Conservation (phyloP, 1,140 invertebrate genomes). For the Portunus trituberculatus region DNA sequence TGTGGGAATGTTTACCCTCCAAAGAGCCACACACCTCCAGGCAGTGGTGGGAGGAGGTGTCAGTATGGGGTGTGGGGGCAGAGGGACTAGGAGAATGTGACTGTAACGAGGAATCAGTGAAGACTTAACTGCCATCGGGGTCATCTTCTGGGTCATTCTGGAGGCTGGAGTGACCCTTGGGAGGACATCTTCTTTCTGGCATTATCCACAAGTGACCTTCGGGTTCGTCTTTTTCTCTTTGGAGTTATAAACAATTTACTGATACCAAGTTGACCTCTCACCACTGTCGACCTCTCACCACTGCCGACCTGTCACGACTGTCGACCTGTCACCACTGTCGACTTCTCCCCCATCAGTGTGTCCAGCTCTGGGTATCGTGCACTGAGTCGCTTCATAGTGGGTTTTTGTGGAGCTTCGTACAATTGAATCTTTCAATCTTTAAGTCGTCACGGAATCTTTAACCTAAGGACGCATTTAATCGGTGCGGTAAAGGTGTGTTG, state of each 20-base stretch:
- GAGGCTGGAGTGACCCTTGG: not conserved
- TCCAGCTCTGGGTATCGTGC: too few species aligned
- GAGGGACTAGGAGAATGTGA: not conserved
- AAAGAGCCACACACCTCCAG: not conserved
- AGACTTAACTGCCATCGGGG: not conserved
- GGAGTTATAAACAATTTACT: not conserved
- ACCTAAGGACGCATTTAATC: not conserved
- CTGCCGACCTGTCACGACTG: too few species aligned
- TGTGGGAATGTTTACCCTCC: not conserved
- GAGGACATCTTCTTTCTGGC: not conserved
- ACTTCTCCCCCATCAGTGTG: too few species aligned
- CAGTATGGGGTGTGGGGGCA: not conserved
- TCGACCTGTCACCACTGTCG: too few species aligned
- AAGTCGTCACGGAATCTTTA: not conserved
- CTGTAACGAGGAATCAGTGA: not conserved
- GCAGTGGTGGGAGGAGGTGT: not conserved
- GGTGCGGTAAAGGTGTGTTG: not conserved
- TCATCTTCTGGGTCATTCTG: not conserved
- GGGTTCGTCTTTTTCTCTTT: not conserved
- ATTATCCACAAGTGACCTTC: not conserved
- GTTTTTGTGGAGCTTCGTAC: too few species aligned
- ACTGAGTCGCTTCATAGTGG: too few species aligned
- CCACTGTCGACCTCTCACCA: too few species aligned
- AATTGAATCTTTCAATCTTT: too few species aligned
- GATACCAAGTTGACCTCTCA: too few species aligned